Conservation (phyloP, 2,797 vertebrate species). For the Schizopygopsis pylzovi region DNA sequence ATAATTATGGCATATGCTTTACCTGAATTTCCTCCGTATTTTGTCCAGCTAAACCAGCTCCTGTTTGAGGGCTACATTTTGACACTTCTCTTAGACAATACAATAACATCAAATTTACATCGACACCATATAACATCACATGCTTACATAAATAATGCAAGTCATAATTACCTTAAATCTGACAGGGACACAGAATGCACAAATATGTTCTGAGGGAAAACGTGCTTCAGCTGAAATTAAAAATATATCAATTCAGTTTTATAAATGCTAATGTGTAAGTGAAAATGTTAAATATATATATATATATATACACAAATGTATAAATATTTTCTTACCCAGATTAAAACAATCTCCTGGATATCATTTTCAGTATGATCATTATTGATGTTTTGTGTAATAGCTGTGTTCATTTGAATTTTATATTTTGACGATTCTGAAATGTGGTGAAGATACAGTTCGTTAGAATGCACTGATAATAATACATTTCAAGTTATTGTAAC, state of each 20-base stretch:
- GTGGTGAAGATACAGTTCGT: constrained; percentile 6
- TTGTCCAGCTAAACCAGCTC: constrained; percentile 46
- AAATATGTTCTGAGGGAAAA: constrained; percentile 65
- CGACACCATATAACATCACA: not conserved
- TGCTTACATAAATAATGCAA: not conserved
- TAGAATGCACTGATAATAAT: not conserved
- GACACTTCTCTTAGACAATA: not conserved
- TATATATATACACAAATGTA: not conserved
- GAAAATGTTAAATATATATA: not conserved
- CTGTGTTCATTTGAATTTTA: constrained; percentile 67
- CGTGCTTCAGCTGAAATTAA: constrained; percentile 66
- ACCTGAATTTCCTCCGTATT: constrained; percentile 64
- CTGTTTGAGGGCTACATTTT: constrained; percentile 56
- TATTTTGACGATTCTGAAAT: constrained; percentile 73
- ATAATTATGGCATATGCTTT: constrained; percentile 32
- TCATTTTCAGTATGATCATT: constrained; percentile 24
- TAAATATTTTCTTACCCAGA: constrained; percentile 71
- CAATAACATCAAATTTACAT: not conserved
- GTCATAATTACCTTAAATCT: constrained; percentile 65
- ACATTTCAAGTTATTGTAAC: not conserved
- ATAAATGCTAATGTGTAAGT: not conserved
- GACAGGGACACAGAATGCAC: constrained; percentile 63
- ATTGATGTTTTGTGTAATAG: constrained; percentile 21
- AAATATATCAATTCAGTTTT: not conserved
- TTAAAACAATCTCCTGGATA: constrained; percentile 57